Percentiles rank a stretch among this genome's conserved stretches.
Conservation (phyloP, 1,140 invertebrate species). For the Samia ricini region DNA sequence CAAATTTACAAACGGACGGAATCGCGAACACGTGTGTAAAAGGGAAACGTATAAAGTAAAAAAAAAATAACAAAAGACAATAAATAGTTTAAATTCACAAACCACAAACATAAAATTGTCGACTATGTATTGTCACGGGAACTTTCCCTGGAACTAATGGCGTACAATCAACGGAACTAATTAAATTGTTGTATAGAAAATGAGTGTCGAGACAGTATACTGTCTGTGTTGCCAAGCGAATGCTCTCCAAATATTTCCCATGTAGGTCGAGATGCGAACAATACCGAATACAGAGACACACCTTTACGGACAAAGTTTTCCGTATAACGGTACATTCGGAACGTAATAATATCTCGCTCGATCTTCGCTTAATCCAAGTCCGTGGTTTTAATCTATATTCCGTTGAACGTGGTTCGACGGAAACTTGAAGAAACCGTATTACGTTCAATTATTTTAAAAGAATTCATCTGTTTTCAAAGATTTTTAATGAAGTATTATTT, state of each 20-base stretch:
- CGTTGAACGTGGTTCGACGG: too few species aligned
- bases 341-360: background rate
- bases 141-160: conserved; percentile 64
- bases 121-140: conserved; percentile 32
- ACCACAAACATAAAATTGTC: conserved; percentile 31
- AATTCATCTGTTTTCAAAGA: too few species aligned
- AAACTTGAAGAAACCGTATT: too few species aligned
- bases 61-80: too few species aligned
- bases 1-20: too few species aligned
- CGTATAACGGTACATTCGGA: background rate
- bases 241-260: conserved; percentile 11
- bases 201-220: conserved; percentile 27
- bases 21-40: background rate
- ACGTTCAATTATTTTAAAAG: too few species aligned
- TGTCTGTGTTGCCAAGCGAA: conserved; percentile 34
- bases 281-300: conserved; percentile 1
- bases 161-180: conserved; percentile 51
- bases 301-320: background rate
- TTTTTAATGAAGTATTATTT: too few species aligned
- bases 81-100: conserved; percentile 7
- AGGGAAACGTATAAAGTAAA: background rate
- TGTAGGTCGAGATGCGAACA: background rate
- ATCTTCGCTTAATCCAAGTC: background rate
- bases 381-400: background rate
- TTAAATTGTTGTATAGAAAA: conserved; percentile 46